These are phyloP conservation scores for Tinea semifulvella DNA, from an alignment of 2,888 invertebrate species.

Conservation along the genomic window DNA sequence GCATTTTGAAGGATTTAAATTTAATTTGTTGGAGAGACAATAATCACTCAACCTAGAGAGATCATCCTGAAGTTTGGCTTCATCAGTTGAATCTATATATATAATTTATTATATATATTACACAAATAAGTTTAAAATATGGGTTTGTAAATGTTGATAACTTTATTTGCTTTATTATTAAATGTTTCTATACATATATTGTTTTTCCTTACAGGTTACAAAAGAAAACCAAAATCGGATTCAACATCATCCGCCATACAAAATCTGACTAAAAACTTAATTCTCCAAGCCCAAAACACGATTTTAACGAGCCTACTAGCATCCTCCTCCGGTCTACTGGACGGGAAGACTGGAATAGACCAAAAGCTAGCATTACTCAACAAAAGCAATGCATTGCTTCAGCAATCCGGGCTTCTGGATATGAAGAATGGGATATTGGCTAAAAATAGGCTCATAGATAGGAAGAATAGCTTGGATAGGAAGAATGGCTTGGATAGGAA, in stretches of 20 bases:
- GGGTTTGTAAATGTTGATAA: too few relatives aligned
- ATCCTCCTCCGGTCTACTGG: conserved; percentile 23
- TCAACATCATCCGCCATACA: conserved; percentile 28
- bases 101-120: too few relatives aligned
- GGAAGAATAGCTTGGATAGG: background rate
- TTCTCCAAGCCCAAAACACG: conserved; percentile 47
- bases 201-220: conserved; percentile 34
- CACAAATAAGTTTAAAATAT: too few relatives aligned
- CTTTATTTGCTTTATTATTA: too few relatives aligned
- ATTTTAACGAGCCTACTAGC: conserved; percentile 47
- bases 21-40: too few relatives aligned
- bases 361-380: background rate
- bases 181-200: background rate
- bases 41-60: too few relatives aligned
- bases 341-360: background rate
- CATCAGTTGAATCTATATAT: too few relatives aligned
- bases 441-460: background rate
- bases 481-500: background rate
- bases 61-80: too few relatives aligned
- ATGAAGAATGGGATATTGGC: background rate
- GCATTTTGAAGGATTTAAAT: too few relatives aligned
- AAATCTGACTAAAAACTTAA: conserved; percentile 33
- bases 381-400: background rate
- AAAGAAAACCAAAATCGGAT: conserved; percentile 43
- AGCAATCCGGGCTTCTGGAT: background rate